A percentile compares a stretch with the other conserved stretches of the same genome.
These are phyloP conservation scores for Acleris literana DNA, from an alignment of 2,888 invertebrate species.

Conservation along the genomic window DNA sequence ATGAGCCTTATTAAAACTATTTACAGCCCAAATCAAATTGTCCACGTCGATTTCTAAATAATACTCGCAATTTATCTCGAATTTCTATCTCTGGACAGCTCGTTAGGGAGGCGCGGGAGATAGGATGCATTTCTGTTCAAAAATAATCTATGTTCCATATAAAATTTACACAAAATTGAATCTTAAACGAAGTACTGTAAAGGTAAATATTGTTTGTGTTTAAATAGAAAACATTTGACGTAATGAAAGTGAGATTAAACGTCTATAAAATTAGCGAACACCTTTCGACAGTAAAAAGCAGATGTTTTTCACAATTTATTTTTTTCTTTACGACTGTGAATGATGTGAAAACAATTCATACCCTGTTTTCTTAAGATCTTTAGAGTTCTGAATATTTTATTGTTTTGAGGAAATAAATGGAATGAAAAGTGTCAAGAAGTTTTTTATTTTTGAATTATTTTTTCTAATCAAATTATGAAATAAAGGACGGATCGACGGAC, in stretches of 20 bases:
- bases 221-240: too few species aligned
- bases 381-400: conserved; percentile 4
- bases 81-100: conserved; percentile 39
- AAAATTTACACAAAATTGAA: too few species aligned
- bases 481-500: too few species aligned
- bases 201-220: too few species aligned
- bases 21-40: conserved; percentile 22
- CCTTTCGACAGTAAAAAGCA: conserved; percentile 40
- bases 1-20: conserved; percentile 1
- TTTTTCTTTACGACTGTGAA: conserved; percentile 38
- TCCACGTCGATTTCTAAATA: conserved; percentile 30
- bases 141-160: too few species aligned
- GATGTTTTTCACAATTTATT: conserved; percentile 27
- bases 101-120: conserved; percentile 38
- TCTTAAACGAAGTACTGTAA: too few species aligned
- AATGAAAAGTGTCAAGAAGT: not conserved
- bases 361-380: not conserved
- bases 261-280: conserved; percentile 45
- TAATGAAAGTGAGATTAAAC: conserved; percentile 22
- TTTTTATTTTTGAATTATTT: not conserved
- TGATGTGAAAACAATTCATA: conserved; percentile 1
- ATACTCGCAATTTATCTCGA: conserved; percentile 33
- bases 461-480: too few species aligned
- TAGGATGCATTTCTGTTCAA: conserved; percentile 12
- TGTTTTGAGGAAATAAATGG: conserved; percentile 5